phyloP scores from a whole-genome alignment of 2,888 invertebrate genomes.

The Galerucella nymphaeae region DNA sequence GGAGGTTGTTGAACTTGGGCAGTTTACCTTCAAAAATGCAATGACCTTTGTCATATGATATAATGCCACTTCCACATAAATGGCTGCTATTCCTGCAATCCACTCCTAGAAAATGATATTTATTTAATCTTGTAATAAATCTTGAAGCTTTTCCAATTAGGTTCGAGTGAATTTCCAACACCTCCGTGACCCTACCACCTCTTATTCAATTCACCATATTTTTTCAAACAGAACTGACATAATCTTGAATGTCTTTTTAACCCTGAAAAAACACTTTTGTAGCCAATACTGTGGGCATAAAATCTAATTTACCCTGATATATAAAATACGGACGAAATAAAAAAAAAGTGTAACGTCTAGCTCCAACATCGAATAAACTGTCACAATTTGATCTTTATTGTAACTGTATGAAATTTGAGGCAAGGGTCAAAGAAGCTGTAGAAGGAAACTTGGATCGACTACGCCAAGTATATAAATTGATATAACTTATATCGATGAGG shows the following conservation, averaged over 20 bases:
- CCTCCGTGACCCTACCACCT: no score
- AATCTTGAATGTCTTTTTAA: not conserved
- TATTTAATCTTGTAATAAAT: no score
- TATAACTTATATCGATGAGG: not conserved
- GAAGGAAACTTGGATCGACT: not conserved
- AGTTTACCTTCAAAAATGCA: no score
- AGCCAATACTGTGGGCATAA: not conserved
- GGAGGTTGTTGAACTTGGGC: no score
- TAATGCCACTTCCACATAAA: no score
- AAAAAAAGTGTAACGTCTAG: conserved; percentile 8
- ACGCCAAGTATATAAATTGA: conserved; percentile 3
- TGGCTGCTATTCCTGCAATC: no score
- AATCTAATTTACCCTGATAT: not conserved
- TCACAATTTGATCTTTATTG: conserved; percentile 10
- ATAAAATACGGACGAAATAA: conserved; percentile 6
- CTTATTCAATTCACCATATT: no score
- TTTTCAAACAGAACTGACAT: not conserved
- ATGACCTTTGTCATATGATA: no score
- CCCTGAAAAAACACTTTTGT: not conserved
- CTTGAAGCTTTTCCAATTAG: no score
- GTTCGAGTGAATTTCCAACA: no score
- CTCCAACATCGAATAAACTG: conserved; percentile 4
- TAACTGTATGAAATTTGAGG: conserved; percentile 12
- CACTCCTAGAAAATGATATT: no score
- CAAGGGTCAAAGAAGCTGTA: conserved; percentile 1